These are phyloP conservation scores for Orthosia gracilis DNA, from an alignment of 2,888 invertebrate species.

Conservation along the genomic window DNA sequence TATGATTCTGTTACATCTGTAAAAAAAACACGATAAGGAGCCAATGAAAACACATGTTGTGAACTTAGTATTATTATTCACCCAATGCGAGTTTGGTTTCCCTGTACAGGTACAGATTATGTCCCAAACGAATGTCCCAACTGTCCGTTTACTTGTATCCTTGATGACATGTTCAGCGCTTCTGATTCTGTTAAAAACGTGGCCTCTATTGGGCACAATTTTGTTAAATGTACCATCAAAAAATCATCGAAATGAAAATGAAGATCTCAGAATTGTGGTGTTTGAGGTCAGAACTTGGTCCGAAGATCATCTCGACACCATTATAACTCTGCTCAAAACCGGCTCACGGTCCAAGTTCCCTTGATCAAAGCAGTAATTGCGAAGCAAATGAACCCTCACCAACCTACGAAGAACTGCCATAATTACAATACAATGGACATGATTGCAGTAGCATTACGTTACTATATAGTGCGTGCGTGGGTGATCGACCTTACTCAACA, in stretches of 20 bases:
- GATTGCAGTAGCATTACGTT: conserved; percentile 49
- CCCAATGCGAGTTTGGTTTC: too few species aligned
- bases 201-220: too few species aligned
- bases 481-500: conserved; percentile 54
- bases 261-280: too few species aligned
- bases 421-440: conserved; percentile 62
- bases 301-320: neutral
- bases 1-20: neutral
- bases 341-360: neutral
- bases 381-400: conserved; percentile 5
- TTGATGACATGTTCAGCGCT: too few species aligned
- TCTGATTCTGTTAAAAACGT: too few species aligned
- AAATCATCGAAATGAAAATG: too few species aligned
- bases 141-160: too few species aligned
- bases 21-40: neutral
- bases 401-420: conserved; percentile 6
- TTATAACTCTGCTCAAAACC: neutral
- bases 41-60: neutral
- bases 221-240: too few species aligned
- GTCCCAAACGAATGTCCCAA: too few species aligned
- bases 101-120: too few species aligned
- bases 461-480: conserved; percentile 43
- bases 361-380: neutral
- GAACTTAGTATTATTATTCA: neutral
- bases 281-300: neutral